A percentile compares a stretch with the other conserved stretches of the same genome.
phyloP scores from a whole-genome alignment of 1,140 invertebrate species.

The Neodiprion virginianus region DNA sequence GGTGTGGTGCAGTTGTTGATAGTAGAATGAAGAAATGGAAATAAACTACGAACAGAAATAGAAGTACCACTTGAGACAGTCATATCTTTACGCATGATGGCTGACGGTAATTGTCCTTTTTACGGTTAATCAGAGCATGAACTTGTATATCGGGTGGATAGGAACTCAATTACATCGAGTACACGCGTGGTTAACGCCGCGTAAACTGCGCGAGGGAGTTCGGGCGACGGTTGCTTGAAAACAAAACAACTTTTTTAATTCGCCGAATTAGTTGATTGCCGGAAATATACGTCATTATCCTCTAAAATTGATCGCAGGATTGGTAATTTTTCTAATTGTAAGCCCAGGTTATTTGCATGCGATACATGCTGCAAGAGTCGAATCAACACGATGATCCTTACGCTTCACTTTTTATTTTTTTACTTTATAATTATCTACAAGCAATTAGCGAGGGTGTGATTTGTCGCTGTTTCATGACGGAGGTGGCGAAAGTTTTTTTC shows the following conservation, averaged over 20 bases:
- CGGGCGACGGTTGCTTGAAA: background rate
- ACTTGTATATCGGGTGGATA: conserved; percentile 30
- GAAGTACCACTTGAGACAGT: conserved; percentile 10
- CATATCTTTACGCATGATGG: conserved; percentile 42
- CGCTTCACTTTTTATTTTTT: too few species aligned
- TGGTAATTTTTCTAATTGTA: too few species aligned
- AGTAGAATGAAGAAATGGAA: background rate
- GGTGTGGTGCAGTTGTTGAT: background rate
- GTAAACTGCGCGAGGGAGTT: background rate
- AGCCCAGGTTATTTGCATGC: too few species aligned
- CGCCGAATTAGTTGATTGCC: background rate
- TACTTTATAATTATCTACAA: too few species aligned
- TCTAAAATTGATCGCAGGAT: background rate
- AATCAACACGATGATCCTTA: too few species aligned
- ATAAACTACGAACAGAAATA: background rate
- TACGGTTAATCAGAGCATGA: conserved; percentile 44
- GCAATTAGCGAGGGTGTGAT: too few species aligned
- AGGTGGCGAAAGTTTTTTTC: background rate
- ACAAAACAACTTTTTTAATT: background rate
- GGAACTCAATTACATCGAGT: conserved; percentile 1
- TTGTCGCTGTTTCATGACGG: background rate
- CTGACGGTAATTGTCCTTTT: conserved; percentile 40
- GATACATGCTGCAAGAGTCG: too few species aligned
- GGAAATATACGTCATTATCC: conserved; percentile 2
- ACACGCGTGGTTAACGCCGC: conserved; percentile 2